Conservation (phyloP, 2,797 vertebrate genomes). For the Oryzias dopingdopingensis region DNA sequence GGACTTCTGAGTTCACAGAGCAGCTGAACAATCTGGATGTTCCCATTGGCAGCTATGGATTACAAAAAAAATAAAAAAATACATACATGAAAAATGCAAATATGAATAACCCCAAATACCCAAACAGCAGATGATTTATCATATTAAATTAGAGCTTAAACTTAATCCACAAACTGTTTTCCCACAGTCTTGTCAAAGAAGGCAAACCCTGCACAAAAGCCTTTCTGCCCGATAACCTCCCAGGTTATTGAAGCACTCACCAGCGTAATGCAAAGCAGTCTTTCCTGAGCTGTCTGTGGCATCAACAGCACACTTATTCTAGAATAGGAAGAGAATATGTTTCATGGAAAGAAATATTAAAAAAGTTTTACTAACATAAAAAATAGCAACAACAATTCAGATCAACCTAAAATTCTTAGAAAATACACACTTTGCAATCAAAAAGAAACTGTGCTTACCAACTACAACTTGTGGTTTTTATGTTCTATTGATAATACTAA, state of each 20-base stretch:
- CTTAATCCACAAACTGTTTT: slow-evolving; percentile 31
- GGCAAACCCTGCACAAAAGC: slow-evolving; percentile 8
- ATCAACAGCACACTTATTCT: slow-evolving; percentile 88
- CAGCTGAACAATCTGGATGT: slow-evolving; percentile 82
- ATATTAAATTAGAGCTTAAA: slow-evolving; percentile 28
- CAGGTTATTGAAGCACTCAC: slow-evolving; percentile 66
- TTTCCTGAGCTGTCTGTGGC: slow-evolving; percentile 82
- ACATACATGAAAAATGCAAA: not conserved
- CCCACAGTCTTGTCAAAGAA: slow-evolving; percentile 25
- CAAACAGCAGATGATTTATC: slow-evolving; percentile 17
- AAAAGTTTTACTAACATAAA: not conserved
- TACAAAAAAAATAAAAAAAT: slow-evolving; percentile 10
- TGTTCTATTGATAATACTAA: too few relatives aligned
- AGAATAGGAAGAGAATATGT: not conserved
- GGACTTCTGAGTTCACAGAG: slow-evolving; percentile 88
- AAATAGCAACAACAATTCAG: too few relatives aligned
- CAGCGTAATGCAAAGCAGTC: slow-evolving; percentile 90
- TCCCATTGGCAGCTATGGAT: slow-evolving; percentile 82
- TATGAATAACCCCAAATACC: slow-evolving; percentile 23
- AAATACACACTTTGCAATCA: too few relatives aligned
- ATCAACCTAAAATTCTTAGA: too few relatives aligned
- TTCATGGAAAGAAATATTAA: not conserved
- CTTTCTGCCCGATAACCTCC: slow-evolving; percentile 14
- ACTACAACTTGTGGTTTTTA: too few relatives aligned
- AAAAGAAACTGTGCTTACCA: too few relatives aligned